Base-by-base conservation (phyloP, 2,113 vertebrate species). In the Misgurnus mizolepis region DNA sequence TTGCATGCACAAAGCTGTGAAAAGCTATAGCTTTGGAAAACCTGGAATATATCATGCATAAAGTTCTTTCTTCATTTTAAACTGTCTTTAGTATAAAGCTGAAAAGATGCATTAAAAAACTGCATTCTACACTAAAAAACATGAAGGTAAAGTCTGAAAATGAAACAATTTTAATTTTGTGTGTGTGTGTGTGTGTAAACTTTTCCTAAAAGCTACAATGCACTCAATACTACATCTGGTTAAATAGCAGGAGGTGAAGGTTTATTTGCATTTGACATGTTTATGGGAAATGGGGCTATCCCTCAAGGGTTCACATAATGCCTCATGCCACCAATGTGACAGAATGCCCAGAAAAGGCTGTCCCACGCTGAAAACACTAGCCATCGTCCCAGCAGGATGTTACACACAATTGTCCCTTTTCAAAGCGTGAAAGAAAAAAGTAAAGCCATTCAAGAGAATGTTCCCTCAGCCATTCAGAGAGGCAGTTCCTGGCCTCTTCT, bases 341-440 rank as follows among this genome's bases (percentile, higher is more conserved):
- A 68, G 56, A 75, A 47, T 6, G 65, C 55, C 58, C 67, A 65
- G 58, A 43, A 69, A 83, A 80, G 70, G 49, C 69, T 55, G 62
- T 56, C 50, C 41, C 76, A 75, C 75, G 64, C 56, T 75, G 17
- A 58, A 62, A 47, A 71, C 73, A 66, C 72, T 82, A 66, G 49
- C 69, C 61, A 55, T 40, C 17, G 10, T 67, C n/a, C 62, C 68
- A 71, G 76, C 83, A 82, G 83, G 80, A 85, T 67, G 78, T 76
- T 45, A 61, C 22, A 34, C 60, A 71, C 55, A 79, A 68, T 84
- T 55, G 79, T 64, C 18, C 58, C 66, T 79, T 69, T 84, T 47
- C 67, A 70, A 18, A 64, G 45, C 40, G 22, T 39, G 6, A 80
- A 78, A 58, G 10, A 47, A 47, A 47, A 47, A 10, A 47, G 45